Conservation (phyloP, 2,888 invertebrate genomes). For the Ormia ochracea region DNA sequence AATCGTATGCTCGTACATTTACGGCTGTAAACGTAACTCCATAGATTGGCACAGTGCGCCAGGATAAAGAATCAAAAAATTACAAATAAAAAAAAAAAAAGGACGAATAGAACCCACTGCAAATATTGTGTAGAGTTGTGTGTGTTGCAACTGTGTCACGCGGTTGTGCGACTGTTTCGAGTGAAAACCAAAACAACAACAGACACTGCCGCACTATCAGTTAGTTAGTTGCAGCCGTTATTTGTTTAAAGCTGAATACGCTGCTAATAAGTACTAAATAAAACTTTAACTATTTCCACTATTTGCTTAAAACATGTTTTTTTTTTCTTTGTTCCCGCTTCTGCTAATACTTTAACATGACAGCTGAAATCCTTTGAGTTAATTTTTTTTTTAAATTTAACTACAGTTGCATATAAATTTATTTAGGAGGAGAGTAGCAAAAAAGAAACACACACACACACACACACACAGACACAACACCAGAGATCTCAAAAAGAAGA, state of each 20-base stretch:
- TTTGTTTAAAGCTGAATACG: slow-evolving; percentile 55
- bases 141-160: slow-evolving; percentile 50
- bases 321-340: neutral
- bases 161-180: slow-evolving; percentile 40
- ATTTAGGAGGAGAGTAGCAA: slow-evolving; percentile 4
- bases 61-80: slow-evolving; percentile 8
- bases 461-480: too few relatives aligned
- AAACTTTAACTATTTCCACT: slow-evolving; percentile 58
- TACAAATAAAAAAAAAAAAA: slow-evolving; percentile 1
- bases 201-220: slow-evolving; percentile 24
- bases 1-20: neutral
- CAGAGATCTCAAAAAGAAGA: slow-evolving; percentile 36
- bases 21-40: neutral
- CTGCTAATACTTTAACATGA: slow-evolving; percentile 58
- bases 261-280: slow-evolving; percentile 55
- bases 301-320: slow-evolving; percentile 52
- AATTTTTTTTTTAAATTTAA: slow-evolving; percentile 24
- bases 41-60: too few relatives aligned
- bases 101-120: slow-evolving; percentile 48
- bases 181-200: slow-evolving; percentile 29
- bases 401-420: slow-evolving; percentile 38
- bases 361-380: slow-evolving; percentile 58
- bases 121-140: slow-evolving; percentile 34
- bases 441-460: too few relatives aligned
- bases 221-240: slow-evolving; percentile 27